A percentile compares a stretch with the other conserved stretches of the same genome.
Evolutionary conservation across 2,113 vertebrate species (phyloP).

Genomic region (Merops nubicus): DNA sequence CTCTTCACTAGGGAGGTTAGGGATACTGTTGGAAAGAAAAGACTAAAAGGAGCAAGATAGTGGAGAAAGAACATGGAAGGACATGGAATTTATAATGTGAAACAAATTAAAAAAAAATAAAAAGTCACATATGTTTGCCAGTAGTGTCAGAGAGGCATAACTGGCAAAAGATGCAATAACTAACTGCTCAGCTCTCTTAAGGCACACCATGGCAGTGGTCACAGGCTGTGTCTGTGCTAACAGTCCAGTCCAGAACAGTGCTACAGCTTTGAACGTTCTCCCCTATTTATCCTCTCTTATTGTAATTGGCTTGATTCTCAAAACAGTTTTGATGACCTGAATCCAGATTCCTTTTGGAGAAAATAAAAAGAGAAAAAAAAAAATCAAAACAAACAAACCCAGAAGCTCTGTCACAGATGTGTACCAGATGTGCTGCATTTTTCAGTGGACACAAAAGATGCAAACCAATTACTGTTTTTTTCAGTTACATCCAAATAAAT

Average conservation of each 20-base stretch:
- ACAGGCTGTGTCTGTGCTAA: background rate
- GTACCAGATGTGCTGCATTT: background rate
- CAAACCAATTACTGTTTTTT: background rate
- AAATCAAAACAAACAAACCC: background rate
- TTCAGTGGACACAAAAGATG: background rate
- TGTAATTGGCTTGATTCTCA: background rate
- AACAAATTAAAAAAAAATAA: background rate
- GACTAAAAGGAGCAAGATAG: background rate
- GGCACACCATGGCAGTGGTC: background rate
- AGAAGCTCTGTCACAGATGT: background rate
- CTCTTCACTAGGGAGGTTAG: background rate
- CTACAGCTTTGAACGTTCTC: background rate
- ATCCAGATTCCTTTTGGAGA: background rate
- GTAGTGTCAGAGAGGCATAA: background rate
- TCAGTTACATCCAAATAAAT: background rate
- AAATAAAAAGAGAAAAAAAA: background rate
- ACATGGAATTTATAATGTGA: background rate
- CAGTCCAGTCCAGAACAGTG: background rate
- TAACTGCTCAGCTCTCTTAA: background rate
- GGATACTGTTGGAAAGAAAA: background rate
- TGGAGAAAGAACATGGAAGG: background rate
- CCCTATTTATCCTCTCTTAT: background rate
- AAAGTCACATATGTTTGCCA: background rate
- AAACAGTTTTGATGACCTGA: background rate
- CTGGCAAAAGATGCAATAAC: background rate